Conservation (phyloP, 2,113 vertebrate genomes). For the Chionomys nivalis region DNA sequence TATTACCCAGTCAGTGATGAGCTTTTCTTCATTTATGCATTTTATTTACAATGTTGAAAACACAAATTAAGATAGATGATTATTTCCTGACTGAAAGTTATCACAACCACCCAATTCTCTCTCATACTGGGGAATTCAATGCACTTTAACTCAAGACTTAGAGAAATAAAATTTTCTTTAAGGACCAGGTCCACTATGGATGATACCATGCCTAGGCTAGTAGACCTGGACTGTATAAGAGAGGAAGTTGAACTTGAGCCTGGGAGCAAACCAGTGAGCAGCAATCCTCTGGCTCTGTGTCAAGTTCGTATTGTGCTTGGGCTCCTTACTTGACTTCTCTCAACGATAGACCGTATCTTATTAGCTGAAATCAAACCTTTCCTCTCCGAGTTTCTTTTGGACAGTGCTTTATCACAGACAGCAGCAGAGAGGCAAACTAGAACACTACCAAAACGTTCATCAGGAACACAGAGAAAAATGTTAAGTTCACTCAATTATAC, state of each 20-base stretch:
- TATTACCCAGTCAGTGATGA: background rate
- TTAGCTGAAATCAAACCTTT: background rate
- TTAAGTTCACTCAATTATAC: background rate
- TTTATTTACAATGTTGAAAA: background rate
- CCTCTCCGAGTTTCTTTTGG: background rate
- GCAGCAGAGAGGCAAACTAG: background rate
- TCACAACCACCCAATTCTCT: background rate
- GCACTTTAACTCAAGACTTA: background rate
- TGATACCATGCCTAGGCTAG: background rate
- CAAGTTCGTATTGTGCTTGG: background rate
- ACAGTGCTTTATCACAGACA: background rate
- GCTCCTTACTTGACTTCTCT: background rate
- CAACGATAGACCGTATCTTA: background rate
- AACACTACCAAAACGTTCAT: background rate
- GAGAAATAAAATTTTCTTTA: background rate
- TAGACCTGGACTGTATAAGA: background rate
- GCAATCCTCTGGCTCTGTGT: background rate
- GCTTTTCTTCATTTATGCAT: slow-evolving; percentile 47
- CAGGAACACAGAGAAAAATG: background rate
- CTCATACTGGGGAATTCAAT: background rate
- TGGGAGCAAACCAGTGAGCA: background rate
- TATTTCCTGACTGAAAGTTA: slow-evolving; percentile 46
- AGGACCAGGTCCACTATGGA: background rate
- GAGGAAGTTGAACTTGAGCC: background rate
- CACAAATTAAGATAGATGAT: slow-evolving; percentile 8